Percentiles rank a stretch among this genome's conserved stretches.
Conservation (phyloP, 1,140 invertebrate species). For the Zaprionus davidi region DNA sequence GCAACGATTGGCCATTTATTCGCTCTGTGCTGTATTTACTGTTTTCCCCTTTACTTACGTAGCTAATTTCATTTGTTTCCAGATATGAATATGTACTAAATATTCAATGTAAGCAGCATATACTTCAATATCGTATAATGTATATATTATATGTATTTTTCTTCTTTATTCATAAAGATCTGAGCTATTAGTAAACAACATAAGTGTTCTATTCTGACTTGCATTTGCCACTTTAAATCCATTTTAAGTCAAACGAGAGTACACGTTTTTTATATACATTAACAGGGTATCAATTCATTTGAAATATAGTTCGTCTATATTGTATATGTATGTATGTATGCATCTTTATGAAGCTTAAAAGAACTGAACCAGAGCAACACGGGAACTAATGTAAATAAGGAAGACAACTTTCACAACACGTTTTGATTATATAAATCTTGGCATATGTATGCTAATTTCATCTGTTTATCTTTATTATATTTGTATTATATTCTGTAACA, state of each 20-base stretch:
- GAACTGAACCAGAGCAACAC: constrained; percentile 39
- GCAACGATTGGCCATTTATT: constrained; percentile 1
- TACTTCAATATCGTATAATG: constrained; percentile 11
- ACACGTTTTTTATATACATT: constrained; percentile 57
- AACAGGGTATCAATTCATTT: constrained; percentile 8
- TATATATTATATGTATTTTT: constrained; percentile 8
- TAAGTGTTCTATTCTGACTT: constrained; percentile 26
- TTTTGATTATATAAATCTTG: constrained; percentile 72
- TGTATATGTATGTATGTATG: background rate
- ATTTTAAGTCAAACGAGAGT: constrained; percentile 20
- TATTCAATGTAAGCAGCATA: constrained; percentile 62
- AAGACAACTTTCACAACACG: constrained; percentile 80
- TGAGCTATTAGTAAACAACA: constrained; percentile 60
- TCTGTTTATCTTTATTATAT: constrained; percentile 13
- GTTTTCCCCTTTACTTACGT: constrained; percentile 21
- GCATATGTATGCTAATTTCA: constrained; percentile 68
- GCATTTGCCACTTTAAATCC: constrained; percentile 29
- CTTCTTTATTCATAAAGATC: constrained; percentile 6
- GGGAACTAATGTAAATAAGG: constrained; percentile 62
- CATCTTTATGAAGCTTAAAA: constrained; percentile 23
- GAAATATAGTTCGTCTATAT: constrained; percentile 1
- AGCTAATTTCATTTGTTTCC: constrained; percentile 35
- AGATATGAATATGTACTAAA: constrained; percentile 70
- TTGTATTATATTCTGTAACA: constrained; percentile 39
- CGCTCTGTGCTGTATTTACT: constrained; percentile 26